These are phyloP conservation scores for Drosophila hamatofila DNA, from an alignment of 2,888 invertebrate genomes.

Conservation along the genomic window DNA sequence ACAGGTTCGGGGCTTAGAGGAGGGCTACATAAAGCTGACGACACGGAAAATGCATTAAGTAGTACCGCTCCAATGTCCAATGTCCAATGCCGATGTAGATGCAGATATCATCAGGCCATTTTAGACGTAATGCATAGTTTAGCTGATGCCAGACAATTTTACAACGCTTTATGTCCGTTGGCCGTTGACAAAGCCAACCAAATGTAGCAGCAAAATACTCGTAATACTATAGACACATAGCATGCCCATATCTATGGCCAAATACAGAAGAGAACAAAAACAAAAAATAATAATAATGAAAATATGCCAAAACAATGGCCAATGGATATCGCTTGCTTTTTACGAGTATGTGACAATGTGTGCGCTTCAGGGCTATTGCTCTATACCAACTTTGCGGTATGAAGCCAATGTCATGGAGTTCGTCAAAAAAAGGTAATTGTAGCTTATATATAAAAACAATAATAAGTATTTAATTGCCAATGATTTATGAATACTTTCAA, in stretches of 20 bases:
- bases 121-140: slow-evolving; percentile 55
- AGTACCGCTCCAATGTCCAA: slow-evolving; percentile 42
- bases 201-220: slow-evolving; percentile 25
- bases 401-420: neutral
- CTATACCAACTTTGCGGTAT: neutral
- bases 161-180: slow-evolving; percentile 13
- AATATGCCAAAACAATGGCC: slow-evolving; percentile 25
- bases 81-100: slow-evolving; percentile 33
- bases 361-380: slow-evolving; percentile 7
- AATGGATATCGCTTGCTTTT: slow-evolving; percentile 7
- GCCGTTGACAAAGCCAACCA: slow-evolving; percentile 37
- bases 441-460: too few relatives aligned
- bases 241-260: neutral
- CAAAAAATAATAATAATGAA: slow-evolving; percentile 9
- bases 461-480: too few relatives aligned
- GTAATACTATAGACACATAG: neutral
- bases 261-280: neutral
- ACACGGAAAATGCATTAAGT: slow-evolving; percentile 71
- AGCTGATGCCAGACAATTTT: slow-evolving; percentile 45
- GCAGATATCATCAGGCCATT: slow-evolving; percentile 36
- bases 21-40: slow-evolving; percentile 6
- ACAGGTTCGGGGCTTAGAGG: slow-evolving; percentile 36
- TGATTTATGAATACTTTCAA: too few relatives aligned
- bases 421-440: neutral
- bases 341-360: slow-evolving; percentile 24